Evolutionary conservation across 2,113 vertebrate species (phyloP).

Genomic region (Rhizomys pruinosus): DNA sequence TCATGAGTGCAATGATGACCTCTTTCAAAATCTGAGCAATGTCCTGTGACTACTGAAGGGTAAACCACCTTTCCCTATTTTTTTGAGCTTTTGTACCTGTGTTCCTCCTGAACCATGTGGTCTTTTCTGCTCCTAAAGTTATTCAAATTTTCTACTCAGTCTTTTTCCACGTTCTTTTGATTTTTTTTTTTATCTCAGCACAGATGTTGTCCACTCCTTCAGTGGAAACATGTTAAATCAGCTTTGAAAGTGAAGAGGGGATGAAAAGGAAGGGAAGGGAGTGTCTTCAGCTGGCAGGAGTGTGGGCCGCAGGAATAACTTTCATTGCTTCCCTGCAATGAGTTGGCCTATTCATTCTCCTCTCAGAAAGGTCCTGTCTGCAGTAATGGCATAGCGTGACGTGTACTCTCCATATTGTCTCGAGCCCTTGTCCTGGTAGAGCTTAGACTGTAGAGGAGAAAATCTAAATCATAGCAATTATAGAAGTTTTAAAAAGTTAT

Average conservation of each 20-base stretch:
- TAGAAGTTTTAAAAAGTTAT: not conserved
- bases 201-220: conserved; percentile 18
- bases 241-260: conserved; percentile 1
- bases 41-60: not conserved
- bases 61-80: too few relatives aligned
- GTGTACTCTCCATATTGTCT: not conserved
- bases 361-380: not conserved
- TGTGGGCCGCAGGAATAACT: not conserved
- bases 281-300: not conserved
- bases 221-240: conserved; percentile 5
- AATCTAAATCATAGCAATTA: not conserved
- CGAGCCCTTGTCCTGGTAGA: not conserved
- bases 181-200: conserved; percentile 23
- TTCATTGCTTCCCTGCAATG: not conserved
- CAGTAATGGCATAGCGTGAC: not conserved
- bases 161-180: not conserved
- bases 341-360: not conserved
- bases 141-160: not conserved
- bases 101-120: not conserved
- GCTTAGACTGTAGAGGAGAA: not conserved
- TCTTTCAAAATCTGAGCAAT: not conserved
- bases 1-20: not conserved
- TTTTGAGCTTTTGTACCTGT: not conserved
- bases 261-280: not conserved
- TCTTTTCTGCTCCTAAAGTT: not conserved